Evolutionary conservation across 2,113 vertebrate species (phyloP).

Genomic region (Crotalus helleri): DNA sequence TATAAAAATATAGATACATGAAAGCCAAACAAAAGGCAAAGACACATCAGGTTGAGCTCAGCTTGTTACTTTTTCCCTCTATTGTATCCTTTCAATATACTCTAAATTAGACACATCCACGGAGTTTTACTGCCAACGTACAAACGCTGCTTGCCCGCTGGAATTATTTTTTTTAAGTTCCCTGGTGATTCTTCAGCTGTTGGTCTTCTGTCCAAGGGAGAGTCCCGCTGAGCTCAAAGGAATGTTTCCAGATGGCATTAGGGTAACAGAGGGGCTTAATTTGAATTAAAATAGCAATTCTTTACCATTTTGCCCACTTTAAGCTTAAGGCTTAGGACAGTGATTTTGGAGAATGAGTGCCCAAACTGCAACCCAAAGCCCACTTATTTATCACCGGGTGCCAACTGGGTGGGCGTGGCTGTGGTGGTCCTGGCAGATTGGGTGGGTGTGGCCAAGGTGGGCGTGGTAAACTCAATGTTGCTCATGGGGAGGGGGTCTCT

Average conservation of each 20-base stretch:
- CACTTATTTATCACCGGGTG: too few relatives aligned
- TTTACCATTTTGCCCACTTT: not conserved
- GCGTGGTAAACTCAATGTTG: too few relatives aligned
- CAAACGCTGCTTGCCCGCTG: not conserved
- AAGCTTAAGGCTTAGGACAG: not conserved
- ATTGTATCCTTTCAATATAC: not conserved
- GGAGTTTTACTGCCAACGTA: not conserved
- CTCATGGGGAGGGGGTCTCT: too few relatives aligned
- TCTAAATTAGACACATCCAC: not conserved
- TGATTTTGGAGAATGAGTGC: too few relatives aligned
- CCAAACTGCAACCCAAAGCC: too few relatives aligned
- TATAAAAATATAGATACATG: not conserved
- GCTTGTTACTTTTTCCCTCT: not conserved
- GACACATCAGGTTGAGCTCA: not conserved
- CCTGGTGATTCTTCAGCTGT: not conserved
- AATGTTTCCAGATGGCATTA: not conserved
- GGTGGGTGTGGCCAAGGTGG: too few relatives aligned
- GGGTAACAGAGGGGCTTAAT: not conserved
- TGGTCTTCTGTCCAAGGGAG: not conserved
- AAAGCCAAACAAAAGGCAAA: not conserved
- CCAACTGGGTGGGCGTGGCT: too few relatives aligned
- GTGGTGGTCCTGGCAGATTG: too few relatives aligned
- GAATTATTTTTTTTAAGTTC: not conserved
- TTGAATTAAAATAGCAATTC: not conserved
- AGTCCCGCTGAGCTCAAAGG: not conserved